These are phyloP conservation scores for Pantherophis alleghaniensis DNA, from an alignment of 2,797 vertebrate species.

Conservation along the genomic window DNA sequence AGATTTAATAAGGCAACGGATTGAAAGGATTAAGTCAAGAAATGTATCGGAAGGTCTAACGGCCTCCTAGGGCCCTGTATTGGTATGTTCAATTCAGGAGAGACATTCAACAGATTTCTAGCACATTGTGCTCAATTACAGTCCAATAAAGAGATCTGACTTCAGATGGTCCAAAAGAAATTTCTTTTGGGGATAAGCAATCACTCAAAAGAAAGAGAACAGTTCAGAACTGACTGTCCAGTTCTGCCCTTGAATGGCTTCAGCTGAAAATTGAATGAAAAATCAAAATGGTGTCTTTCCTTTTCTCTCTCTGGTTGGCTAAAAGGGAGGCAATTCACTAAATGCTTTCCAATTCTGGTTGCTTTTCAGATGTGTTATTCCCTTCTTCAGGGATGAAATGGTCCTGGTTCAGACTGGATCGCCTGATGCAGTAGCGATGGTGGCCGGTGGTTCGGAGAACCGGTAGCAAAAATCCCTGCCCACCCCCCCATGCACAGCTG, in stretches of 20 bases:
- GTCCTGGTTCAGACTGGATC: no score
- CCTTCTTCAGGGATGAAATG: neutral
- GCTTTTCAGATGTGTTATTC: neutral
- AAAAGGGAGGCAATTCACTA: neutral
- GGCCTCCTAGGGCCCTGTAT: neutral
- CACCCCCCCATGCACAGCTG: no score
- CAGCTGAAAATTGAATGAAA: neutral
- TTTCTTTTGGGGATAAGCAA: neutral
- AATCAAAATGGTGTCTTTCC: neutral
- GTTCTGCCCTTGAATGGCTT: neutral
- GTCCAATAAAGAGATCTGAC: neutral
- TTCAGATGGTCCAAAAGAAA: neutral
- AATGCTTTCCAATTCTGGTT: neutral
- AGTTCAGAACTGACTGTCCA: neutral
- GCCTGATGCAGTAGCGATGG: no score
- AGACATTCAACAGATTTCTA: neutral
- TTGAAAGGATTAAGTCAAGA: neutral
- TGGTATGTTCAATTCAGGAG: neutral
- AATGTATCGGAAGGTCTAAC: neutral
- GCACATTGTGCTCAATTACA: neutral
- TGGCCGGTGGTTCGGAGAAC: no score
- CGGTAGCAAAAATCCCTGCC: no score
- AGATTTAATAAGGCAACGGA: neutral
- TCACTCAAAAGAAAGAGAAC: neutral
- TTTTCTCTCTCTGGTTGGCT: neutral